Conservation (phyloP, 1,140 invertebrate genomes). For the Heliconius nattereri region DNA sequence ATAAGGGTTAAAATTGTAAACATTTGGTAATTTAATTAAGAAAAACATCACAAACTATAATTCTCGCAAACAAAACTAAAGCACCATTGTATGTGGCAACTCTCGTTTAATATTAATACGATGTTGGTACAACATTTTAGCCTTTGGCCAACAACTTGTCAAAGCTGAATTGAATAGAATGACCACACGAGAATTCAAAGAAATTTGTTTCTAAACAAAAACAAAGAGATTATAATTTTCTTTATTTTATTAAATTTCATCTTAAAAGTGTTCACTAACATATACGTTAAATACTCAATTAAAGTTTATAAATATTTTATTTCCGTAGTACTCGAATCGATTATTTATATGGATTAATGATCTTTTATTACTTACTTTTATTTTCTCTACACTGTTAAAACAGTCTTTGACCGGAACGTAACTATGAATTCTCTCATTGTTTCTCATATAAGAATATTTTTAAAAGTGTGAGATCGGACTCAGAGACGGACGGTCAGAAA, state of each 20-base stretch:
- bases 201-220: conserved; percentile 16
- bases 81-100: background rate
- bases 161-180: conserved; percentile 31
- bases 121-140: conserved; percentile 16
- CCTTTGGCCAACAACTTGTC: conserved; percentile 18
- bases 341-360: no score
- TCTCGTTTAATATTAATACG: conserved; percentile 26
- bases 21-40: background rate
- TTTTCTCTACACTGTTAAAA: no score
- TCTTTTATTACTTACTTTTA: no score
- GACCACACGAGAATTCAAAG: conserved; percentile 10
- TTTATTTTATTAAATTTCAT: background rate
- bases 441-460: no score
- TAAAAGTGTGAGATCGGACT: no score
- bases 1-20: no score
- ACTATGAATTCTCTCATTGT: no score
- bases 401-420: no score
- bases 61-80: conserved; percentile 15
- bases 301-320: no score
- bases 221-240: background rate
- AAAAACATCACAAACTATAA: conserved; percentile 14
- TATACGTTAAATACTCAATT: no score
- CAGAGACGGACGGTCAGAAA: no score
- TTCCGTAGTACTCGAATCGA: no score
- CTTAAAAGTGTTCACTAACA: background rate